These are phyloP conservation scores for Apis cerana DNA, from an alignment of 1,140 invertebrate genomes.

Conservation along the genomic window DNA sequence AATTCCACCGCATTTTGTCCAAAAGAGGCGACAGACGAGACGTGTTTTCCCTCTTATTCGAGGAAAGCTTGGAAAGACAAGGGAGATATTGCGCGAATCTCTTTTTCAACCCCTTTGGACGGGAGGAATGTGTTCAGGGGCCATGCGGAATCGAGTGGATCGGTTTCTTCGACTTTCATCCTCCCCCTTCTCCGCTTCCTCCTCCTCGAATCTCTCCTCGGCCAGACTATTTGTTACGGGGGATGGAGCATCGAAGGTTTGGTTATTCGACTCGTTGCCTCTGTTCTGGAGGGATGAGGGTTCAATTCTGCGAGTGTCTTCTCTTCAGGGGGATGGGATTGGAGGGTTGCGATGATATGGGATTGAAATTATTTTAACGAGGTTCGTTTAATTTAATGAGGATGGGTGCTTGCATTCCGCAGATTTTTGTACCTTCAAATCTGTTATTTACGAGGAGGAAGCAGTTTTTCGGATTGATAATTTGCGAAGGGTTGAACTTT, in stretches of 20 bases:
- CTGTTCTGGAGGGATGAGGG: too few species aligned
- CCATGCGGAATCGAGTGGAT: background rate
- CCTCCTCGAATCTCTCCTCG: background rate
- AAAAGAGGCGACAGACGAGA: conserved; percentile 42
- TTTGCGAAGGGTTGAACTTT: too few species aligned
- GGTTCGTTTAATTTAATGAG: too few species aligned
- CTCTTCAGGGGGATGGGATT: too few species aligned
- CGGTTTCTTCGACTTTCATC: background rate
- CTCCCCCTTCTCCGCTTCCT: background rate
- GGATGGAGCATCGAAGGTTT: background rate
- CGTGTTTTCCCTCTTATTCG: conserved; percentile 65
- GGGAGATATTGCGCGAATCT: conserved; percentile 67
- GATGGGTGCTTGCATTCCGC: too few species aligned
- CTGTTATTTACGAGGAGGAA: too few species aligned
- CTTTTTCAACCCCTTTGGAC: conserved; percentile 36
- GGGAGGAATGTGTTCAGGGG: background rate
- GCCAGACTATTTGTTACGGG: background rate
- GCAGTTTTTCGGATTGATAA: too few species aligned
- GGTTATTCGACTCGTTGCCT: background rate
- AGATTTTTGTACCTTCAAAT: too few species aligned
- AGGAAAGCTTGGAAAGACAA: conserved; percentile 47
- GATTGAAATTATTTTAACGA: background rate
- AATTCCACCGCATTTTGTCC: conserved; percentile 44
- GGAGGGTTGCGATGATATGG: background rate
- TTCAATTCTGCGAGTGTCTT: background rate